Evolutionary conservation across 2,797 vertebrate species (phyloP).

Genomic region (Phoeniculus purpureus): DNA sequence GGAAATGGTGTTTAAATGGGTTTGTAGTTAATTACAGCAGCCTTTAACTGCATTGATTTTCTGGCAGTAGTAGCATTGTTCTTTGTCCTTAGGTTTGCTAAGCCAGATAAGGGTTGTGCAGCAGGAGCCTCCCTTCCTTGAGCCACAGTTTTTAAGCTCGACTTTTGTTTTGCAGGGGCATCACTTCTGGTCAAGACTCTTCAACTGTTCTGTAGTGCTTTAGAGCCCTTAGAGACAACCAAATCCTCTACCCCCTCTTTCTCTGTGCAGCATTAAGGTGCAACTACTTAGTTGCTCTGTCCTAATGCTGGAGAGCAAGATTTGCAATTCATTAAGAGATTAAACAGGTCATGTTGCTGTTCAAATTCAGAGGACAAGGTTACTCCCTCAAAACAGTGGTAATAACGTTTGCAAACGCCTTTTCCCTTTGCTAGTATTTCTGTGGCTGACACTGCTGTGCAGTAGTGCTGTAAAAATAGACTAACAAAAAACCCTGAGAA

Average conservation of each 20-base stretch:
- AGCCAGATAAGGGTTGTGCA: background rate
- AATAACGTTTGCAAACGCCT: background rate
- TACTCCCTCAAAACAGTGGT: background rate
- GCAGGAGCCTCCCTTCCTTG: background rate
- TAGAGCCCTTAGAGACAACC: background rate
- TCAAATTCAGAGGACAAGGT: background rate
- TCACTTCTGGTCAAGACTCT: background rate
- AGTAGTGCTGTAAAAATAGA: background rate
- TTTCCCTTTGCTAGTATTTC: background rate
- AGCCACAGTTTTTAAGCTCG: background rate
- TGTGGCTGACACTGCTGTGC: background rate
- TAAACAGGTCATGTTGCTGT: background rate
- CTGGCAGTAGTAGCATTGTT: constrained; percentile 30
- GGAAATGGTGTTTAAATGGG: constrained; percentile 56
- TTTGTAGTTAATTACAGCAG: constrained; percentile 60
- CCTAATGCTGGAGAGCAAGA: background rate
- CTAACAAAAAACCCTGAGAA: background rate
- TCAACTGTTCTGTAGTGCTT: background rate
- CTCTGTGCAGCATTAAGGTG: background rate
- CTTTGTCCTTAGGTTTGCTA: constrained; percentile 22
- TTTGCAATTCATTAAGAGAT: background rate
- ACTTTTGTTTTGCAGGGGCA: background rate
- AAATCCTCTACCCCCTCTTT: background rate
- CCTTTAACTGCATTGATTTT: constrained; percentile 59
- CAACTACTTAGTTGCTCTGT: background rate